Evolutionary conservation across 2,888 invertebrate genomes (phyloP).

Genomic region (Plebejus melissa): DNA sequence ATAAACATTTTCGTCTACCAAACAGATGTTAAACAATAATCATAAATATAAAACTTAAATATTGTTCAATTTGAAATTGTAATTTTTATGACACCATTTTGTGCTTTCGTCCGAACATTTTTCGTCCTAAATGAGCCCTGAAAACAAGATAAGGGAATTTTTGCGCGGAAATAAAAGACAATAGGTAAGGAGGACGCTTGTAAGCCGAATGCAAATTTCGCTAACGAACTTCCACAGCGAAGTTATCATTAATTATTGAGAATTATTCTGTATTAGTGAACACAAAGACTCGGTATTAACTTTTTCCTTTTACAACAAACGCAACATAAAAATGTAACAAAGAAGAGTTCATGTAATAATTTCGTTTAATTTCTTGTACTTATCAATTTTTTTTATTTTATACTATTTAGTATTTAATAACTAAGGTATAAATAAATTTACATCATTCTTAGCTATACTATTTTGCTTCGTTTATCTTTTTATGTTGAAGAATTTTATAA

Average conservation of each 20-base stretch:
- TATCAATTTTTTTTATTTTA: background rate
- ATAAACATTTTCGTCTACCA: background rate
- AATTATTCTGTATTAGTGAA: slow-evolving; percentile 26
- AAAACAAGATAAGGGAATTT: slow-evolving; percentile 13
- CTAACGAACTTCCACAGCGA: slow-evolving; percentile 23
- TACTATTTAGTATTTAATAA: background rate
- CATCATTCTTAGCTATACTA: too few species aligned
- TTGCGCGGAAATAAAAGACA: slow-evolving; percentile 15
- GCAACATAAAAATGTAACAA: slow-evolving; percentile 6
- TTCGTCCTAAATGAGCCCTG: background rate
- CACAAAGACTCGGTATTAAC: slow-evolving; percentile 17
- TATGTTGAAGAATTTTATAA: too few species aligned
- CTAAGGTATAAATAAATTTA: background rate
- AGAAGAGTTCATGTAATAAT: background rate
- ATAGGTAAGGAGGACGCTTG: slow-evolving; percentile 21
- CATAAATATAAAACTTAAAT: background rate
- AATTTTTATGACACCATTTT: slow-evolving; percentile 17
- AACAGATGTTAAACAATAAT: background rate
- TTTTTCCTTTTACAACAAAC: slow-evolving; percentile 20
- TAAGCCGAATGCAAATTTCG: slow-evolving; percentile 22
- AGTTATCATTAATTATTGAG: slow-evolving; percentile 27
- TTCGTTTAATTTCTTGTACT: background rate
- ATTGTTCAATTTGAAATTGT: slow-evolving; percentile 8
- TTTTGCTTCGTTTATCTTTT: too few species aligned
- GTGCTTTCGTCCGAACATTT: background rate